Base-by-base conservation (phyloP, 2,113 vertebrate species). In the Platycercus adscitus region DNA sequence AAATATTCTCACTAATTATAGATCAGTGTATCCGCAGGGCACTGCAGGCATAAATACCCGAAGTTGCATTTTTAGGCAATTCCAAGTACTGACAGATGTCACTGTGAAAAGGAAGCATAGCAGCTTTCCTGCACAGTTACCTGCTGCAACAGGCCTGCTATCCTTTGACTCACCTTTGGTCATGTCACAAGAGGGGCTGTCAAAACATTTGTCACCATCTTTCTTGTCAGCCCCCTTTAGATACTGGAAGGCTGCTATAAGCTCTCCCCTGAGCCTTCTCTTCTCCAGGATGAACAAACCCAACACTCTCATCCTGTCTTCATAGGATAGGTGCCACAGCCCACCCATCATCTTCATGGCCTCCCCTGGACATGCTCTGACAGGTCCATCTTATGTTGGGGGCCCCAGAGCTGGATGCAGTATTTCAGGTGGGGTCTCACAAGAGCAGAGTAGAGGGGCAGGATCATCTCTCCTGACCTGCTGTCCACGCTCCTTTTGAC, bases 91-190 rank as follows among this genome's bases (percentile, higher is more conserved):
- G 29, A 56, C 41, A 70, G 46, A 55, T 12, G 50, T n/a, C 23
- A 10, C 46, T 25, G 19, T 65, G 53, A 37, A 68, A 76, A 76
- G 0, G 0, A 8, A 41, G 47, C 4, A 5, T 28, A 1, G 4
- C 13, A 66, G 23, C 29, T 92, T 75, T 92, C 17, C 55, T 75
- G 46, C 9, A n/a, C 13, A 16, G 5, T 58, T 58, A 58, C 56
- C 56, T 58, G 24, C 56, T 35, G 21, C 33, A 58, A 35, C 21
- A 35, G 21, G 33, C 33, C 33, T 35, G 56, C 20, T 35, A 35
- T 35, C 21, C n/a, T 35, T 58, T 23, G 21, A 58, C n/a, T 58
- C n/a, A 58, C 7, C 7, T 10, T 24, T 60, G 37, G 25, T 76
- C 35, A 9, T 68, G 4, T 58, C 3, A 5, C 50, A n/a, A 20